These are phyloP conservation scores for Morone saxatilis DNA, from an alignment of 2,113 vertebrate species.

Conservation along the genomic window DNA sequence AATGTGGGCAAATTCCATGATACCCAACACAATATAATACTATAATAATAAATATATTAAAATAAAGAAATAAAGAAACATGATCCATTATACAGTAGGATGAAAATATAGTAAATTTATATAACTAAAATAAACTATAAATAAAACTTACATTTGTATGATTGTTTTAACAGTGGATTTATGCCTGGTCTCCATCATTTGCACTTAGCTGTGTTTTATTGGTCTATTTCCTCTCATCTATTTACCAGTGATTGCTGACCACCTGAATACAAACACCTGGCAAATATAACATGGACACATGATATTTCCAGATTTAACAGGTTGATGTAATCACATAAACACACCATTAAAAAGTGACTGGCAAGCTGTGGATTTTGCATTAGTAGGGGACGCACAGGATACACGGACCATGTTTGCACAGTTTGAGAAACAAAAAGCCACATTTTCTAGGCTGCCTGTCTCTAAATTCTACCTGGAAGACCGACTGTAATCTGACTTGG, in stretches of 20 bases:
- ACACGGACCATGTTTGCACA: background rate
- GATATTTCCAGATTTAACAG: slow-evolving; percentile 37
- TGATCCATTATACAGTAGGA: background rate
- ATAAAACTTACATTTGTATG: background rate
- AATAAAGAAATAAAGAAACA: too few relatives aligned
- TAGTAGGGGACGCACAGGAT: background rate
- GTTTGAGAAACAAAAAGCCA: background rate
- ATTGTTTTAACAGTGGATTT: background rate
- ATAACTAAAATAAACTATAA: background rate
- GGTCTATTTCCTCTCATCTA: slow-evolving; percentile 6
- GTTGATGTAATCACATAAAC: slow-evolving; percentile 39
- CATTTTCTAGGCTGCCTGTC: background rate
- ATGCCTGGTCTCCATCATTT: slow-evolving; percentile 8
- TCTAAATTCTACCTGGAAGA: too few relatives aligned
- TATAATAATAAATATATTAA: background rate
- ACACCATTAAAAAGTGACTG: slow-evolving; percentile 20
- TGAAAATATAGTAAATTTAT: background rate
- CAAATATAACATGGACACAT: slow-evolving; percentile 1
- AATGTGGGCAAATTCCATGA: slow-evolving; percentile 8
- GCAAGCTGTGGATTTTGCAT: slow-evolving; percentile 1
- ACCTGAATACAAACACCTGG: slow-evolving; percentile 44
- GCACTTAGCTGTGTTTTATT: slow-evolving; percentile 32
- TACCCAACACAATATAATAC: background rate
- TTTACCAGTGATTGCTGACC: slow-evolving; percentile 21
- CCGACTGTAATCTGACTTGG: background rate